Evolutionary conservation across 1,140 invertebrate genomes (phyloP).

Genomic region (Brachionus rotundiformis): DNA sequence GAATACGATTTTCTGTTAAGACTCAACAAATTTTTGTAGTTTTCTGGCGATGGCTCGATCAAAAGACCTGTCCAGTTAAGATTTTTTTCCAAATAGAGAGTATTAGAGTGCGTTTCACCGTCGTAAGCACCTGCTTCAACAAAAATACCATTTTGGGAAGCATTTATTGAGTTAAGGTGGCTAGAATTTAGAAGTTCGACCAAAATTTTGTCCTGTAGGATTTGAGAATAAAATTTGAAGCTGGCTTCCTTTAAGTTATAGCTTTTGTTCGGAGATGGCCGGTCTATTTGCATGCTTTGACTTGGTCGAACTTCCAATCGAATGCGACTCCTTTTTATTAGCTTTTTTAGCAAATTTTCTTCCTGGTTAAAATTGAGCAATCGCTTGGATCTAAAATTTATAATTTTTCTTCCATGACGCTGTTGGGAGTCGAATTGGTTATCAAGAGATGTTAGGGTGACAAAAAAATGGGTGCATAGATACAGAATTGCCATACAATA

Average conservation of each 20-base stretch:
- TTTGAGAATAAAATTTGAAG: slow-evolving; percentile 38
- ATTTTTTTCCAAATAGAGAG: slow-evolving; percentile 71
- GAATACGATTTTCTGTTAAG: slow-evolving; percentile 55
- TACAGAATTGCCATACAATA: neutral
- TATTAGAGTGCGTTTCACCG: slow-evolving; percentile 68
- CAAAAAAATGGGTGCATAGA: slow-evolving; percentile 1
- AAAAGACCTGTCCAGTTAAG: slow-evolving; percentile 74
- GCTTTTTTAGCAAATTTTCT: neutral
- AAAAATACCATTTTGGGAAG: slow-evolving; percentile 59
- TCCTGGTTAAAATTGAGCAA: neutral
- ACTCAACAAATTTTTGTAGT: slow-evolving; percentile 62
- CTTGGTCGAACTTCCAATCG: neutral
- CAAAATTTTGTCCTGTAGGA: slow-evolving; percentile 22
- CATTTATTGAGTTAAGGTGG: slow-evolving; percentile 3
- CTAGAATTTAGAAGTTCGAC: neutral
- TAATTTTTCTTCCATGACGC: neutral
- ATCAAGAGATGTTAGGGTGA: neutral
- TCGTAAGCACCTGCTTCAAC: slow-evolving; percentile 69
- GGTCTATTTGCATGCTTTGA: neutral
- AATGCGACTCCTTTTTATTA: neutral
- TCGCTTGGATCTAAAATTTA: neutral
- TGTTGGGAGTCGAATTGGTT: neutral
- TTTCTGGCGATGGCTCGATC: slow-evolving; percentile 72
- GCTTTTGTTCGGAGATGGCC: neutral
- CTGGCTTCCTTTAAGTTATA: neutral